These are phyloP conservation scores for Caenorhabditis angaria DNA, from an alignment of 2,888 invertebrate species.

Conservation along the genomic window DNA sequence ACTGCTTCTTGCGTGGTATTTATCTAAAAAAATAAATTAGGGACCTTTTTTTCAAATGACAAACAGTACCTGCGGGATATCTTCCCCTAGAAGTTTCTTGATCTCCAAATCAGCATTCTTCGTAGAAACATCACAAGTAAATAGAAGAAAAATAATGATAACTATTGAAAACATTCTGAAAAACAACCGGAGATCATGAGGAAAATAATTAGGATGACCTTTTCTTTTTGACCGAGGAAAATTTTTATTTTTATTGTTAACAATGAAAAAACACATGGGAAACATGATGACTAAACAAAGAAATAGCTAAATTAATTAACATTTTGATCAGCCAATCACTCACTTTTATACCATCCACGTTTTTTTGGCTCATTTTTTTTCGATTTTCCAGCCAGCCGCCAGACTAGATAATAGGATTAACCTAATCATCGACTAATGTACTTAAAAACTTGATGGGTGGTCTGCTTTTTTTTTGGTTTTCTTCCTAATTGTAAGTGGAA, in stretches of 20 bases:
- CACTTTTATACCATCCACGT: constrained; percentile 10
- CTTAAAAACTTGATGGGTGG: too few relatives aligned
- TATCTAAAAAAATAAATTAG: constrained; percentile 12
- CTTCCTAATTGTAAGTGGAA: too few relatives aligned
- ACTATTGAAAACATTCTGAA: too few relatives aligned
- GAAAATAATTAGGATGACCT: not conserved
- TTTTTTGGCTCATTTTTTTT: constrained; percentile 9
- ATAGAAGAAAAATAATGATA: not conserved
- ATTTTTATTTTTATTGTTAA: too few relatives aligned
- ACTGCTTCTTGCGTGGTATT: constrained; percentile 38
- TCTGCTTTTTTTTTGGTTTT: too few relatives aligned
- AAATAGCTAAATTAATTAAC: not conserved
- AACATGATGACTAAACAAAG: not conserved
- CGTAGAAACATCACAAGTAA: not conserved
- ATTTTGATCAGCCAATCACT: constrained; percentile 10
- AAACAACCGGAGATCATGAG: not conserved
- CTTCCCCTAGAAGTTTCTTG: constrained; percentile 16
- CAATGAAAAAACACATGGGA: not conserved
- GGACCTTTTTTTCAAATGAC: not conserved
- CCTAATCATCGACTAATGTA: too few relatives aligned
- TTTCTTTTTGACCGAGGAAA: too few relatives aligned
- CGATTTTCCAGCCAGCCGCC: constrained; percentile 14
- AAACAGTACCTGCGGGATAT: not conserved
- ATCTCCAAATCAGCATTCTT: constrained; percentile 8
- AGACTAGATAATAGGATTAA: constrained; percentile 18